Base-by-base conservation (phyloP, 1,140 invertebrate genomes). In the Lepidurus arcticus region DNA sequence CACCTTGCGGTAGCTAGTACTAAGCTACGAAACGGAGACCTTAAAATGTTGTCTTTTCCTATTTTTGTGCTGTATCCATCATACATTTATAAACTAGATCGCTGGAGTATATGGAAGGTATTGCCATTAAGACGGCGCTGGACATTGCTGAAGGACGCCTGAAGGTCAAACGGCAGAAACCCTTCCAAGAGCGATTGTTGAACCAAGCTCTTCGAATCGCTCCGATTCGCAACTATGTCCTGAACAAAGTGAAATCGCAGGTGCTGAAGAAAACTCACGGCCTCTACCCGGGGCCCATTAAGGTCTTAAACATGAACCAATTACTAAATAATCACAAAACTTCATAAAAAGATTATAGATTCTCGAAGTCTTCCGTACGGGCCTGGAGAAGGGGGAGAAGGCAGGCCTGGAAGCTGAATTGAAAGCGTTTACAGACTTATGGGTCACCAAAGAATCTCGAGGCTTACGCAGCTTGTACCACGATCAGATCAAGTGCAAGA, bases 271-370 rank as follows among this genome's bases (percentile, higher is more conserved):
- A 83, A 80, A 86, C 87, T 3, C 81, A 82, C 42, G 88, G 88
- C 53, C 84, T 87, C 53, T 88, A 89, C 81, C 88, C 88, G 65
- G 88, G 88, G 24, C 88, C 88, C 10, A 81, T 89, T 9, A 86
- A 85, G 80, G 53, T 65, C 34, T 34, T 65, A 7, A 16, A 13
- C 8, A 7, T 65, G 8, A 21, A 65, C 4, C 34, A 21, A 16
- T 65, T 16, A 7, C 45, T 11, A 47, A 47, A n/a, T 13, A 65
- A 10, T 13, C 5, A 65, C 16, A 16, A 65, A 65, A 16, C 6
- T 16, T 65, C 16, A 65, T 7, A 16, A 65, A 65, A 65, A n/a
- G 8, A 21, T 65, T 21, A 7, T 65, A 65, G 53, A 88, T 89
- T 80, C 80, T 89, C 44, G 78, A 85, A 84, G 83, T 85, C 75